Base-by-base conservation (phyloP, 2,888 invertebrate genomes). In the Lamellibrachia satsuma region DNA sequence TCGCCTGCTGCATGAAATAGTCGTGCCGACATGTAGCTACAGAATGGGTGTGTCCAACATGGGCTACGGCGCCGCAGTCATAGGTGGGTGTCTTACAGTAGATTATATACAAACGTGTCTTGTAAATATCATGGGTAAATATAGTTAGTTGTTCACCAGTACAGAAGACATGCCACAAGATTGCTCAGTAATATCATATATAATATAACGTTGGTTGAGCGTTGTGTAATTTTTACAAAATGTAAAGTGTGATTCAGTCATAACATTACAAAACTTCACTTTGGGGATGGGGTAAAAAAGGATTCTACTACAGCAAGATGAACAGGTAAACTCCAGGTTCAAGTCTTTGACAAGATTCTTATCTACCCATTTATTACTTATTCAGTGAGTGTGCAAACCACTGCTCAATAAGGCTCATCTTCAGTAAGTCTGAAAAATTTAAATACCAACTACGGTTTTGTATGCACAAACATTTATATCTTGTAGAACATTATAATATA, bases 11-110 rank as follows among this genome's bases (percentile, higher is more conserved):
- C 97, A 97, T 95, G 99, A 99, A 97, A 97, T 99, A 92, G 97
- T 98, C 96, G 98, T 99, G 94, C 99, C 99, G 2, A 99, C 99
- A 0, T 98, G 98, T 96, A 99, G 99, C 0, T 99, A 99, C 96
- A 97, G 99, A 95, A 99, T 99, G 99, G 99, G 99, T 0, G 98
- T 98, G 51, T 96, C 96, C 4, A 97, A 98, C 94, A 98, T 99
- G 96, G 99, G 99, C 2, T 98, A 98, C 90, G 94, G 94, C 3
- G 92, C 92, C 4, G 93, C 94, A 11, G 51, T 91, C 55, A 90
- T 94, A 90, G 93, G 94, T 94, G 99, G 99, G 97, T 60, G 60
- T 11, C 22, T 0, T 15, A 60, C 4, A 11, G 1, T 39, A 39
- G 39, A 39, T 39, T 39, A 39, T 39, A 39, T 39, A 39, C 39